Conservation (phyloP, 2,113 vertebrate species). For the Amphiprion percula region DNA sequence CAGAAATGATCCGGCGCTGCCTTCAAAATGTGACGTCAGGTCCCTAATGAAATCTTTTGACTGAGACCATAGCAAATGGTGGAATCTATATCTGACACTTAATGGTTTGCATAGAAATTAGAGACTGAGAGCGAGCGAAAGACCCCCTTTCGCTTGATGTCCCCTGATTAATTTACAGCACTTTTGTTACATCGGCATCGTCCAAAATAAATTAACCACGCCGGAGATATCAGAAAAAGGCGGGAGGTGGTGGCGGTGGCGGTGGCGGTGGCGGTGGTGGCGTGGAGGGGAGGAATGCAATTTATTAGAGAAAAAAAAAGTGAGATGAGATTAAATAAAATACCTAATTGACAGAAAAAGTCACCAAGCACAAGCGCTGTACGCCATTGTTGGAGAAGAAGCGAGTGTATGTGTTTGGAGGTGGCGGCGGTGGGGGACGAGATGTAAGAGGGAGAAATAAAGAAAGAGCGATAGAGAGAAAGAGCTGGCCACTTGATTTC, state of each 20-base stretch:
- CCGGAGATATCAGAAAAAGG: slow-evolving; percentile 77
- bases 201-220: slow-evolving; percentile 85
- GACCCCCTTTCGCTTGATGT: slow-evolving; percentile 83
- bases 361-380: slow-evolving; percentile 89
- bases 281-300: slow-evolving; percentile 68
- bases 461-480: slow-evolving; percentile 61
- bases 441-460: slow-evolving; percentile 39
- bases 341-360: slow-evolving; percentile 94
- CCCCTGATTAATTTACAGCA: slow-evolving; percentile 90
- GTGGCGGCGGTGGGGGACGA: background rate
- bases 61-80: slow-evolving; percentile 94
- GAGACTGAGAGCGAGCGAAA: slow-evolving; percentile 69
- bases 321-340: slow-evolving; percentile 92
- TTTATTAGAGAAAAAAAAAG: slow-evolving; percentile 84
- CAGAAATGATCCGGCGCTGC: slow-evolving; percentile 86
- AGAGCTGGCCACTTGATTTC: slow-evolving; percentile 98
- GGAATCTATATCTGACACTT: slow-evolving; percentile 97
- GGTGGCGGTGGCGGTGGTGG: too few species aligned
- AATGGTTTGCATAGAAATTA: slow-evolving; percentile 96
- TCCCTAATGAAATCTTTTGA: slow-evolving; percentile 94
- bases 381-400: slow-evolving; percentile 64
- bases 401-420: slow-evolving; percentile 81
- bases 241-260: too few species aligned
- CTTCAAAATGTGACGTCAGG: slow-evolving; percentile 87
- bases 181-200: slow-evolving; percentile 83